A percentile compares a stretch with the other conserved stretches of the same genome.
Evolutionary conservation across 2,113 vertebrate genomes (phyloP).

Genomic region (Nasalis larvatus): DNA sequence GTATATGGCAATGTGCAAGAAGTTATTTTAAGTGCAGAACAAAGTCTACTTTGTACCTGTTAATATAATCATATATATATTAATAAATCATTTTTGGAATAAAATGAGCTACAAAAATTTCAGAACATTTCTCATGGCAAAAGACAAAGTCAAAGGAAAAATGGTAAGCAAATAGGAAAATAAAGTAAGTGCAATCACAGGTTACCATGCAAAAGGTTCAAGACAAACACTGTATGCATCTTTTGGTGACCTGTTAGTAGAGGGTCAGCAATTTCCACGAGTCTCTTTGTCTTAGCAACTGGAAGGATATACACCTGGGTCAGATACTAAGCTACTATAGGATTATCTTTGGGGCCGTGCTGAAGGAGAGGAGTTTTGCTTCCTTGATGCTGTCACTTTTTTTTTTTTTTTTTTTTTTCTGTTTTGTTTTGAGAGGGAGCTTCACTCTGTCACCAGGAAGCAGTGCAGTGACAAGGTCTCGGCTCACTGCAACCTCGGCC

Average conservation of each 20-base stretch:
- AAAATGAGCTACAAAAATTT: neutral
- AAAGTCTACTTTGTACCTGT: neutral
- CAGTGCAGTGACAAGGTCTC: too few species aligned
- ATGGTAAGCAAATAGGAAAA: neutral
- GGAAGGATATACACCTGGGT: neutral
- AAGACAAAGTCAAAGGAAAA: neutral
- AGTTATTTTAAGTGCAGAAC: conserved; percentile 1
- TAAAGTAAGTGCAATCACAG: neutral
- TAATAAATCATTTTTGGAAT: neutral
- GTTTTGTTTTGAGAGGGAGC: too few species aligned
- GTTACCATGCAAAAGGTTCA: neutral
- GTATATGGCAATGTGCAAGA: neutral
- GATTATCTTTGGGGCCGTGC: neutral
- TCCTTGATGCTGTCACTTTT: neutral
- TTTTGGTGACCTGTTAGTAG: neutral
- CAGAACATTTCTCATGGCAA: neutral
- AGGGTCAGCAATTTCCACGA: neutral
- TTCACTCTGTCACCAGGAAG: too few species aligned
- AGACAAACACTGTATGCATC: neutral
- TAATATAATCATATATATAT: neutral
- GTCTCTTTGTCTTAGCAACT: neutral
- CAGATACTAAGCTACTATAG: neutral
- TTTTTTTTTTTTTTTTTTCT: too few species aligned
- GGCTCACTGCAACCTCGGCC: too few species aligned
- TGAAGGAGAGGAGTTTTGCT: neutral